Percentiles rank a stretch among this genome's conserved stretches.
These are phyloP conservation scores for Noturus placidus DNA, from an alignment of 2,113 vertebrate genomes.

Conservation along the genomic window DNA sequence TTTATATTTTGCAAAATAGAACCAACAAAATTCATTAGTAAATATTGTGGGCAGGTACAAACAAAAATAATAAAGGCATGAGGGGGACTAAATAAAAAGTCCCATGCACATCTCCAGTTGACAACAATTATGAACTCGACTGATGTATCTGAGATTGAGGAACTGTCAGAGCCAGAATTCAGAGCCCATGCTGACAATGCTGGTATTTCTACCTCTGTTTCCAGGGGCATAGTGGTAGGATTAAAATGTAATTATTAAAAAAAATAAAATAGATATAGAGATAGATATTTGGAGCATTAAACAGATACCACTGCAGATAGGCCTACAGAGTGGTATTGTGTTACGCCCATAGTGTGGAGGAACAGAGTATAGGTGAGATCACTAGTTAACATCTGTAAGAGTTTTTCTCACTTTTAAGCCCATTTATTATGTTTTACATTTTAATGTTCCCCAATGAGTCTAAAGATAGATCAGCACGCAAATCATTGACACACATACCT, in stretches of 20 bases:
- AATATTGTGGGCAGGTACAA: not conserved
- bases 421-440: not conserved
- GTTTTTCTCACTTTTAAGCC: not conserved
- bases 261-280: not conserved
- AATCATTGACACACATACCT: slow-evolving; percentile 72
- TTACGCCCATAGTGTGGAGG: not conserved
- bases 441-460: not conserved
- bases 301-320: not conserved
- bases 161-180: not conserved
- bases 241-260: not conserved
- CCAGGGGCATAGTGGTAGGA: not conserved
- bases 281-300: not conserved
- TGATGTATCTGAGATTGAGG: not conserved
- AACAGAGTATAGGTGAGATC: not conserved
- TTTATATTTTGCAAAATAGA: not conserved
- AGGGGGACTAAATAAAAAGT: not conserved
- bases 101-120: not conserved
- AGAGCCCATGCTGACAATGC: not conserved
- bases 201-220: not conserved
- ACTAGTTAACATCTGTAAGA: not conserved
- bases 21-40: not conserved
- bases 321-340: not conserved
- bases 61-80: not conserved
- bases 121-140: not conserved
- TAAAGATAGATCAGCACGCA: not conserved